Conservation (phyloP, 1,140 invertebrate species). For the Penaeus vannamei region DNA sequence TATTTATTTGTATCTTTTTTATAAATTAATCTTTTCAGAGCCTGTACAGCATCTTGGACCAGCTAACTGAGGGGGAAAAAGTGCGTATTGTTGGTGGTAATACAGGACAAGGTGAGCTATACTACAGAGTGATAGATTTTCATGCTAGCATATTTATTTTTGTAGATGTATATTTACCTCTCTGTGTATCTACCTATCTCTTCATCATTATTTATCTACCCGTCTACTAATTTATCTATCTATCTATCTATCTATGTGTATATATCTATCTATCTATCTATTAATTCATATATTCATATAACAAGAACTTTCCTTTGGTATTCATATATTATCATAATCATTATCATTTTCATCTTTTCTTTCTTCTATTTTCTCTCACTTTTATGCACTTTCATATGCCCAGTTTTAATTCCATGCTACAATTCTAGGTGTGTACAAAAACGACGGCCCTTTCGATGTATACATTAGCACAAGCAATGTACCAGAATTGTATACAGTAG, state of each 20-base stretch:
- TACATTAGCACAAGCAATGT: conserved; percentile 71
- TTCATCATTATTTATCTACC: too few relatives aligned
- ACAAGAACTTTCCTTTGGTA: too few relatives aligned
- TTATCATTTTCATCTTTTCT: too few relatives aligned
- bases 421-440: conserved; percentile 72
- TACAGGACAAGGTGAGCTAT: conserved; percentile 56
- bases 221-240: too few relatives aligned
- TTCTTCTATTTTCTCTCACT: too few relatives aligned
- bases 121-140: background rate
- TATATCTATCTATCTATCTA: too few relatives aligned
- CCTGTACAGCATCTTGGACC: conserved; percentile 47
- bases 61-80: conserved; percentile 20
- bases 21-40: conserved; percentile 39
- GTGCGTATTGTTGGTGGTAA: conserved; percentile 59
- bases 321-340: too few relatives aligned
- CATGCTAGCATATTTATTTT: background rate
- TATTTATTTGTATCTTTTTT: background rate
- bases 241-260: too few relatives aligned
- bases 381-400: too few relatives aligned
- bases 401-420: background rate
- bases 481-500: conserved; percentile 68
- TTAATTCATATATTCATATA: too few relatives aligned
- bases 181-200: too few relatives aligned
- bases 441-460: conserved; percentile 71
- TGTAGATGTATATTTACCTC: background rate